Percentiles rank a stretch among this genome's conserved stretches.
Evolutionary conservation across 1,140 invertebrate species (phyloP).

Genomic region (Cherax quadricarinatus): DNA sequence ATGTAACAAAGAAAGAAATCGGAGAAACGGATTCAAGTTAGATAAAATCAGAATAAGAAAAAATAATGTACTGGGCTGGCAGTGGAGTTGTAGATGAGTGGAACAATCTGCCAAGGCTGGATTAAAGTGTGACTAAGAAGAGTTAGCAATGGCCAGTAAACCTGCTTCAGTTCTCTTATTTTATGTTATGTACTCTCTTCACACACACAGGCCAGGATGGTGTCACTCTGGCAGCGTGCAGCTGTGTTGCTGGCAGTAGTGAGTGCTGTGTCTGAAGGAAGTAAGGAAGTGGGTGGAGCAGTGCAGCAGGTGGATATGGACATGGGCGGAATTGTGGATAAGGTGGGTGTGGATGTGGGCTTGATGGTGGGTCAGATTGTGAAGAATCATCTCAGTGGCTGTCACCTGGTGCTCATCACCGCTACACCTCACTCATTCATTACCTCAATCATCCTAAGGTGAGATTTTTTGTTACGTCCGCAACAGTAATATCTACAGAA

Average conservation of each 20-base stretch:
- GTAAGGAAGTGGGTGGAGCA: background rate
- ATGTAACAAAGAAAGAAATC: constrained; percentile 29
- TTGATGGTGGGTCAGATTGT: background rate
- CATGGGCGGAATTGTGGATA: background rate
- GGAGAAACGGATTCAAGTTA: no score
- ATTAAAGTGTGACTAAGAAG: no score
- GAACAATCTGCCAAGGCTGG: no score
- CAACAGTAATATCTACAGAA: no score
- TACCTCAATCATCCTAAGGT: background rate
- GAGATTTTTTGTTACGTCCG: background rate
- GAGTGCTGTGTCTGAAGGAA: background rate
- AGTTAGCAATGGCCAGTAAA: no score
- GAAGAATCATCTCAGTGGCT: background rate
- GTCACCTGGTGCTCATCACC: constrained; percentile 29
- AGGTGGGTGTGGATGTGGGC: constrained; percentile 25
- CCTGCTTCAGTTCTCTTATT: no score
- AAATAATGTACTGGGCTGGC: no score
- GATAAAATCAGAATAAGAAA: no score
- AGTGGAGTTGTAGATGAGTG: no score
- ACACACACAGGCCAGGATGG: background rate
- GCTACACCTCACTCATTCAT: background rate
- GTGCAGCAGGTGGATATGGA: background rate
- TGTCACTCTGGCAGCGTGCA: background rate
- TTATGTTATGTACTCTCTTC: no score
- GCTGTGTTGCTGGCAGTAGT: background rate